A percentile compares a stretch with the other conserved stretches of the same genome.
These are phyloP conservation scores for Synergus laeviventris DNA, from an alignment of 2,888 invertebrate species.

Conservation along the genomic window DNA sequence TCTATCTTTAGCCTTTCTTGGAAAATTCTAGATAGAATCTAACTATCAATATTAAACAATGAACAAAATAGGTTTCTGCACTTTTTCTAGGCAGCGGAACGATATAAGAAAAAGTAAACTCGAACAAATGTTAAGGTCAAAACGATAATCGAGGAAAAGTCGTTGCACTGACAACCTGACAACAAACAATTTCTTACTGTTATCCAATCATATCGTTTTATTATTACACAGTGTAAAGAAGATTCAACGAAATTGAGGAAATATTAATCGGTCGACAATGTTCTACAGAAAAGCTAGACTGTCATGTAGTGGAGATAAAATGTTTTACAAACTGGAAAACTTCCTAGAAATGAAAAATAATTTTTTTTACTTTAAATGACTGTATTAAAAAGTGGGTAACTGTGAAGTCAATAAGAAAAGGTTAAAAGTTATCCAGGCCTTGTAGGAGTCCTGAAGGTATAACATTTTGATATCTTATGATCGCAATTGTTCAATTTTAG, in stretches of 20 bases:
- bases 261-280: conserved; percentile 4
- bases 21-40: too few relatives aligned
- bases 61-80: background rate
- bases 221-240: background rate
- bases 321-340: background rate
- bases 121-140: background rate
- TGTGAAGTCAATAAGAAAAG: background rate
- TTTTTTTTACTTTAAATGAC: background rate
- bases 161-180: background rate
- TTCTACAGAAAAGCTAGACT: background rate
- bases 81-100: background rate
- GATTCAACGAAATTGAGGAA: background rate
- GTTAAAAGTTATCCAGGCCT: background rate
- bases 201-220: background rate
- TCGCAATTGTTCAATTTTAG: background rate
- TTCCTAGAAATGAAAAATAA: background rate
- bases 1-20: background rate
- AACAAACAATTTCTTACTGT: background rate
- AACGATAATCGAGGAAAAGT: background rate
- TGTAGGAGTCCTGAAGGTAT: background rate
- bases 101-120: background rate
- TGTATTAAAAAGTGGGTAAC: background rate
- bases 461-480: too few relatives aligned
- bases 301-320: background rate
- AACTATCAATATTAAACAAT: background rate